Base-by-base conservation (phyloP, 2,888 invertebrate species). In the Meandrusa payeni region DNA sequence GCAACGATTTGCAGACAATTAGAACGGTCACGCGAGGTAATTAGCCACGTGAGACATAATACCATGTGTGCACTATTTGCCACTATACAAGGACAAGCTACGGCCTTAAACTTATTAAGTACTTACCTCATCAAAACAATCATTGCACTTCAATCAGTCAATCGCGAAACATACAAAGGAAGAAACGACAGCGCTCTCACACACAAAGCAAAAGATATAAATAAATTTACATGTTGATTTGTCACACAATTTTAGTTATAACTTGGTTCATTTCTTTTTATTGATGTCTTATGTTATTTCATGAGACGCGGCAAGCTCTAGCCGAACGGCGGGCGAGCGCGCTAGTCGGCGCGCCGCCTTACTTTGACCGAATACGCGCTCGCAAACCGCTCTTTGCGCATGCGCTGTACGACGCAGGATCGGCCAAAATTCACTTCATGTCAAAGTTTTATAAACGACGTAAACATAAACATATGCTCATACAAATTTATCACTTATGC, bases 321-420 rank as follows among this genome's bases (percentile, higher is more conserved):
- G 64, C 72, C 73, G 63, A 72, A 64, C 66, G 89, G 89, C 89
- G 72, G 89, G 82, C 89, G 89, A 68, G 80, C 90, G 74, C 88
- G 88, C 77, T 78, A 88, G 58, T 85, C 86, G 71, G 87, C 90
- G 68, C 88, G 89, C 76, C 89, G 89, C 74, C 86, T 72, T 61
- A 65, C 69, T 80, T 71, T 74, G 69, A 82, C 76, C 79, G 76
- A 75, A 69, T 61, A 57, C 65, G 66, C 68, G 69, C 61, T 74
- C 65, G 57, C 55, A 61, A 64, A 67, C 53, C 56, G 57, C 57
- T 69, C 68, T 70, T 69, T 64, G 80, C 86, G 86, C 86, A 85
- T 54, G 83, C 82, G 83, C 73, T 62, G 46, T 69, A 59, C 55
- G 59, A 65, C 63, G 57, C 76, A 83, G 83, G 82, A 86, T 81